Evolutionary conservation across 2,797 vertebrate genomes (phyloP), one percentile per base, ranked within the genome.

Genomic region (Clarias pachynema): DNA sequence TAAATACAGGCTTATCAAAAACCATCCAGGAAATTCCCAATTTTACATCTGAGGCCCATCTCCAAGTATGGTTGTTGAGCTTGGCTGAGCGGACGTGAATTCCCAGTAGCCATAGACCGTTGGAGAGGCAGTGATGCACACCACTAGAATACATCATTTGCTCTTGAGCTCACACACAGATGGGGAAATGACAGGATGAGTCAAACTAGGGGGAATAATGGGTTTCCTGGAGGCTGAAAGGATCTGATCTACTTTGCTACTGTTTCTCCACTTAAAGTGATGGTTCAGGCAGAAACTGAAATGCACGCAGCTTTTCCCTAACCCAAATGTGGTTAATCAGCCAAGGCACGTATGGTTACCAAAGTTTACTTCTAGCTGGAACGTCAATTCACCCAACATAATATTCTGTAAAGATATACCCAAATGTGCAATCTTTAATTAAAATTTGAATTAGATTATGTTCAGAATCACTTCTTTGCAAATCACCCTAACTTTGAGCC

Each of bases 41-140:
- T 89, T 91, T 90, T 74, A 83, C 86, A 89, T 75, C 80, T 85
- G 82, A 86, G 83, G 88, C 79, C 70, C 88, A 89, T 90, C 88
- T 88, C 86, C 85, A 44, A 81, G 86, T 88, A 81, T 84, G 84
- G 84, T 83, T 86, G 79, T 79, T 86, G 82, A 66, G 86, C 89
- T 89, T 89, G 86, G 79, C 86, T 56, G 84, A 80, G 44, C 85
- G 77, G 83, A 69, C 44, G 65, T 79, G 85, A 88, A 89, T 88
- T 89, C 85, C 84, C 85, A 84, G 83, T 56, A 85, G 88, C 86
- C 88, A 87, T 87, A 88, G 87, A 86, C 85, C 37, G 85, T 89
- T 92, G 87, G 74, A 87, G 86, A 80, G 63, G 89, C 77, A 79
- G 79, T 79, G 85, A 63, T 81, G 87, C 72, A 44, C 81, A 88